A percentile compares a stretch with the other conserved stretches of the same genome.
Evolutionary conservation across 2,888 invertebrate genomes (phyloP).

Genomic region (Biston betularia): DNA sequence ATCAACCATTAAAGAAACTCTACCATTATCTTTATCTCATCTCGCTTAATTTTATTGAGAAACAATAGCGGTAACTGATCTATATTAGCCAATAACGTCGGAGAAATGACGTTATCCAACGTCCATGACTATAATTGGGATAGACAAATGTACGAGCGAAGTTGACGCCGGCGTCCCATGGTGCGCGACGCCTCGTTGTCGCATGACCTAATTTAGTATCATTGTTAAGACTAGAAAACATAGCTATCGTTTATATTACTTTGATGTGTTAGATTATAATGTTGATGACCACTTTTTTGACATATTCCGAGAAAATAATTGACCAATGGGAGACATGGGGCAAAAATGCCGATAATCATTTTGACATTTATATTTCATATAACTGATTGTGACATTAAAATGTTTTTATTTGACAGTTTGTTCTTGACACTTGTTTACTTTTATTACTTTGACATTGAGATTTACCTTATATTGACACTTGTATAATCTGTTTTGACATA

Average conservation of each 20-base stretch:
- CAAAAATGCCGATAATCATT: no score
- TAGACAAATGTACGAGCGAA: slow-evolving; percentile 33
- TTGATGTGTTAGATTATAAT: no score
- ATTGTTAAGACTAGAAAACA: neutral
- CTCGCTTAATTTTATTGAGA: slow-evolving; percentile 23
- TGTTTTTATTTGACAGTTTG: no score
- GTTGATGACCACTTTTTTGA: no score
- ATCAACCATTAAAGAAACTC: slow-evolving; percentile 4
- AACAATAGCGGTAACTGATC: slow-evolving; percentile 12
- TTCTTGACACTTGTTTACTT: no score
- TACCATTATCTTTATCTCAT: neutral
- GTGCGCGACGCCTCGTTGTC: slow-evolving; percentile 40
- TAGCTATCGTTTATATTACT: neutral
- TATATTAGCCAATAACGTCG: slow-evolving; percentile 4
- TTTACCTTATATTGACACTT: no score
- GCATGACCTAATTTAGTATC: slow-evolving; percentile 35
- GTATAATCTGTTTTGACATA: no score
- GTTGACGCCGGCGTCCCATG: slow-evolving; percentile 35
- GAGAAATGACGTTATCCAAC: slow-evolving; percentile 32
- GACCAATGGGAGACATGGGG: no score
- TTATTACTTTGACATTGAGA: no score
- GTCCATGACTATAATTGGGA: slow-evolving; percentile 30
- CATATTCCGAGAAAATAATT: no score
- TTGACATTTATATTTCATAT: no score
- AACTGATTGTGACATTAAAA: no score